Evolutionary conservation across 1,140 invertebrate genomes (phyloP).

Genomic region (Carposina sasakii): DNA sequence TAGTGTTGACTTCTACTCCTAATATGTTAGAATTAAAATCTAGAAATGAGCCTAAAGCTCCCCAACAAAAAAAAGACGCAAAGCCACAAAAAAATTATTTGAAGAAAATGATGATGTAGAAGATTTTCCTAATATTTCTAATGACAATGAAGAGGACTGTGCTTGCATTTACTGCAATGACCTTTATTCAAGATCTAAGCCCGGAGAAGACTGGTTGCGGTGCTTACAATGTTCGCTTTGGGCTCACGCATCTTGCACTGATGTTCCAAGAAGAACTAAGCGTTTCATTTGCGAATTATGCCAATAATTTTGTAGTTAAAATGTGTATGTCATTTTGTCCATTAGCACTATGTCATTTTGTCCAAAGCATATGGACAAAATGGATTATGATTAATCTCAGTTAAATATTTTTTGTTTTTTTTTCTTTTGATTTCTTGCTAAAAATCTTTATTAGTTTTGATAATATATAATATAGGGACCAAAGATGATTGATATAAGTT

Average conservation of each 20-base stretch:
- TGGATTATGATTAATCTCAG: neutral
- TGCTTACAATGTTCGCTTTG: neutral
- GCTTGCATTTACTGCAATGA: conserved; percentile 1
- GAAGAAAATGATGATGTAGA: neutral
- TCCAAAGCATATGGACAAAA: conserved; percentile 1
- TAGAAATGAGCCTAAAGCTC: neutral
- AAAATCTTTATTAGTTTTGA: neutral
- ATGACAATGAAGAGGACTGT: neutral
- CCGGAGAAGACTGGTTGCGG: conserved; percentile 3
- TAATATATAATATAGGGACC: neutral
- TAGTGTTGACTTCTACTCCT: neutral
- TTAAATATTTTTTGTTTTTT: neutral
- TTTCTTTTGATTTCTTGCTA: neutral
- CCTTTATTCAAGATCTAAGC: conserved; percentile 3
- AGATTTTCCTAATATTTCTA: no score
- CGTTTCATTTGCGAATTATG: neutral
- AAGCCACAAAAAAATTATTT: neutral
- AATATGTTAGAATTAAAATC: neutral
- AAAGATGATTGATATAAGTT: neutral
- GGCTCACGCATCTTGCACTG: neutral
- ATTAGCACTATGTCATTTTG: no score
- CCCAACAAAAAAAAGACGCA: neutral
- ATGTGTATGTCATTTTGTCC: no score
- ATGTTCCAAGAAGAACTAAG: neutral
- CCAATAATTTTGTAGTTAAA: neutral